phyloP scores from a whole-genome alignment of 1,140 invertebrate species.

The Leptonema lineaticorne region DNA sequence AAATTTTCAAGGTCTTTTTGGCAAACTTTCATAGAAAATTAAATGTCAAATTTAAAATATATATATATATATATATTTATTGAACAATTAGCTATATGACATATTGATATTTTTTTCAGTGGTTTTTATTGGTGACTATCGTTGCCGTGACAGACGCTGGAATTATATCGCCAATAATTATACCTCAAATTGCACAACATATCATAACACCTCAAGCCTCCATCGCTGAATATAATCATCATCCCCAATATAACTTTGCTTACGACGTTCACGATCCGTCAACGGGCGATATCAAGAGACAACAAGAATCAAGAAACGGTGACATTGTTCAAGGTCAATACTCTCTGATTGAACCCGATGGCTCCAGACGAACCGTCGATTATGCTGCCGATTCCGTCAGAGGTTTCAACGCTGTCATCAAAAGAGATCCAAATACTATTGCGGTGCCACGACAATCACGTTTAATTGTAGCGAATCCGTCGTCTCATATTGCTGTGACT shows the following conservation, averaged over 20 bases:
- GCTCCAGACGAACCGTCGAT: slow-evolving; percentile 63
- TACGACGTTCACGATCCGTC: slow-evolving; percentile 68
- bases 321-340: slow-evolving; percentile 68
- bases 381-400: slow-evolving; percentile 62
- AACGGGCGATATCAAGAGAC: slow-evolving; percentile 57
- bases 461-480: too few species aligned
- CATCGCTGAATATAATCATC: slow-evolving; percentile 62
- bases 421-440: slow-evolving; percentile 43
- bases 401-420: slow-evolving; percentile 50
- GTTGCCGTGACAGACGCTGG: slow-evolving; percentile 31
- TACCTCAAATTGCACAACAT: slow-evolving; percentile 23
- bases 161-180: slow-evolving; percentile 21
- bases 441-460: not conserved
- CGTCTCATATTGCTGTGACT: too few species aligned
- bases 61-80: not conserved
- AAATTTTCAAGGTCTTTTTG: too few species aligned
- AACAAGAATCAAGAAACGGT: slow-evolving; percentile 57
- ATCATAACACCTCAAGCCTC: slow-evolving; percentile 49
- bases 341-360: slow-evolving; percentile 65
- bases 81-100: not conserved
- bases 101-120: slow-evolving; percentile 32
- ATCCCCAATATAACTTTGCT: slow-evolving; percentile 67
- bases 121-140: slow-evolving; percentile 25
- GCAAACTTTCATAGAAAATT: too few species aligned
- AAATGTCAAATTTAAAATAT: too few species aligned